Percentiles rank a stretch among this genome's conserved stretches.
phyloP scores from a whole-genome alignment of 2,888 invertebrate species.

The Orthosia cruda region DNA sequence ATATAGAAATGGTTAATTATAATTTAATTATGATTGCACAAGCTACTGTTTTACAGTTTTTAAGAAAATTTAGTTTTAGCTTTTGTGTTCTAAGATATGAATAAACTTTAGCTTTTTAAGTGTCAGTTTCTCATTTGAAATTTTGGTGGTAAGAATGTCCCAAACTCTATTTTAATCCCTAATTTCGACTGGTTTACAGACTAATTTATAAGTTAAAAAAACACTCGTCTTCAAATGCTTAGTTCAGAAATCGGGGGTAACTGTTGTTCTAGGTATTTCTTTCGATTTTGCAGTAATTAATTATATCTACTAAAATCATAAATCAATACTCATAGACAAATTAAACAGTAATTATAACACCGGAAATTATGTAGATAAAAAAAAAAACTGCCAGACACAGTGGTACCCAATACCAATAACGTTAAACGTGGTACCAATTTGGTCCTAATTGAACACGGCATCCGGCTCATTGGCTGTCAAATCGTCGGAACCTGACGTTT shows the following conservation, averaged over 20 bases:
- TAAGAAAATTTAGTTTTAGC: neutral
- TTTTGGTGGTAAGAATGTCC: neutral
- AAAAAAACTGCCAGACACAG: slow-evolving; percentile 34
- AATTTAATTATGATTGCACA: neutral
- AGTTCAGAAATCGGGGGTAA: neutral
- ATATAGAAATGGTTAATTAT: neutral
- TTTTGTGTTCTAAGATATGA: no score
- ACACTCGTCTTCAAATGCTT: neutral
- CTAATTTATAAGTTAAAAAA: neutral
- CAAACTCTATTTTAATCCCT: neutral
- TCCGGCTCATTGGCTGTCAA: slow-evolving; percentile 90
- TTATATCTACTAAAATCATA: neutral
- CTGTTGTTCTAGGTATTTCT: neutral
- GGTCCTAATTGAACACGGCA: slow-evolving; percentile 87
- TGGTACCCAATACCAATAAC: slow-evolving; percentile 48
- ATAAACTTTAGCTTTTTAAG: neutral
- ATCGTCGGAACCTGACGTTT: slow-evolving; percentile 81
- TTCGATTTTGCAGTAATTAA: neutral
- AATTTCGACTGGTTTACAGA: neutral
- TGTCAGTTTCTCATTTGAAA: neutral
- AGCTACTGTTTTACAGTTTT: neutral
- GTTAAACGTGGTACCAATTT: slow-evolving; percentile 85
- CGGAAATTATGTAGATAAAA: slow-evolving; percentile 51
- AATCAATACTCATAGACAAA: slow-evolving; percentile 34
- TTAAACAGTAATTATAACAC: slow-evolving; percentile 53